Conservation (phyloP, 2,113 vertebrate genomes). For the Eptesicus fuscus region DNA sequence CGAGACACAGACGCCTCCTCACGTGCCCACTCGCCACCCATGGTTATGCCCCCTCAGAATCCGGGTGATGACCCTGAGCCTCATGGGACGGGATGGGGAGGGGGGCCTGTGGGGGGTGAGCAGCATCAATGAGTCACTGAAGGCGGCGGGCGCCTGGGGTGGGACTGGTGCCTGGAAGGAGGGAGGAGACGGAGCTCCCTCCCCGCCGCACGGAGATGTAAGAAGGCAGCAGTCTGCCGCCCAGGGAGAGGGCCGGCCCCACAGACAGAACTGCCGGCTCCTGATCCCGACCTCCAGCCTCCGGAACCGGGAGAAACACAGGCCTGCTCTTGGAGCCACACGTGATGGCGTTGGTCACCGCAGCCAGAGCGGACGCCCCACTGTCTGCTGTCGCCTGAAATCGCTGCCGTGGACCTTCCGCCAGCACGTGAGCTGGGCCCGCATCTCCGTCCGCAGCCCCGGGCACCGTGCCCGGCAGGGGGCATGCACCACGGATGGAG, state of each 20-base stretch:
- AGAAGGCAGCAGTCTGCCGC: background rate
- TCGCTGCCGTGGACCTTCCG: fast-evolving
- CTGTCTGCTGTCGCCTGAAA: too few species aligned
- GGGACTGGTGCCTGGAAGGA: background rate
- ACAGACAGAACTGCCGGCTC: background rate
- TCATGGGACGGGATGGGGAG: background rate
- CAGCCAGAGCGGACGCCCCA: background rate
- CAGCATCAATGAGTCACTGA: background rate
- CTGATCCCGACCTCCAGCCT: background rate
- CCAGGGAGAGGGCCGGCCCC: background rate
- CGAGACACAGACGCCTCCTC: fast-evolving
- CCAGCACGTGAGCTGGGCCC: background rate
- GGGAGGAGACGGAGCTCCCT: background rate
- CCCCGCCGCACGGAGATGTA: fast-evolving
- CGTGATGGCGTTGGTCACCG: background rate
- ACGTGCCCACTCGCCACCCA: fast-evolving
- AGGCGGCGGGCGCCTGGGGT: too few species aligned
- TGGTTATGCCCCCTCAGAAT: too few species aligned
- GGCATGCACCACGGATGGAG: too few species aligned
- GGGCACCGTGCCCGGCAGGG: background rate
- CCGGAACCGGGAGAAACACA: background rate
- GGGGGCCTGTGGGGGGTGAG: too few species aligned
- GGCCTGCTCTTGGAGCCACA: background rate
- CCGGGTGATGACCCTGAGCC: background rate
- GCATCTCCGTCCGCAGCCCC: too few species aligned